Conservation (phyloP, 2,888 invertebrate species). For the Drosophila diplacantha region DNA sequence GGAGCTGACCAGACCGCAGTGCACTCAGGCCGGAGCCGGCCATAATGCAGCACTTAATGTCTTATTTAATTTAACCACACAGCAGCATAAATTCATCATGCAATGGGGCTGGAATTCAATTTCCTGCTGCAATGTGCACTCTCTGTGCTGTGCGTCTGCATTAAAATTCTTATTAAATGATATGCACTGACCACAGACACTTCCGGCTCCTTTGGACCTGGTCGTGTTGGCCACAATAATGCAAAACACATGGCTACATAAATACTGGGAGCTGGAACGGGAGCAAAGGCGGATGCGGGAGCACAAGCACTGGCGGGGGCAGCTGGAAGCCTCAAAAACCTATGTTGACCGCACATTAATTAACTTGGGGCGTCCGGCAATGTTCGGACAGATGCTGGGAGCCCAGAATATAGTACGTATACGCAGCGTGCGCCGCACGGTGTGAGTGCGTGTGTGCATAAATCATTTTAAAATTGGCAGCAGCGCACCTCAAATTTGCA, state of each 20-base stretch:
- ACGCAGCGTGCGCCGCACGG: slow-evolving; percentile 22
- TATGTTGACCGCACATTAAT: slow-evolving; percentile 59
- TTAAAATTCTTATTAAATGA: slow-evolving; percentile 51
- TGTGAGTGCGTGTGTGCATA: slow-evolving; percentile 27
- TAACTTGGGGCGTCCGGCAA: slow-evolving; percentile 39
- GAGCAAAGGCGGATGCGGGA: background rate
- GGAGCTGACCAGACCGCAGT: slow-evolving; percentile 22
- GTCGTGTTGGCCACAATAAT: slow-evolving; percentile 35
- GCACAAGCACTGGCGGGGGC: background rate
- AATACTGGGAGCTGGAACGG: slow-evolving; percentile 3
- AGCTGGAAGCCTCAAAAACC: slow-evolving; percentile 47
- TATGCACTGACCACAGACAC: slow-evolving; percentile 18
- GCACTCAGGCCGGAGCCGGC: slow-evolving; percentile 28
- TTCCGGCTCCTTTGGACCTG: slow-evolving; percentile 19
- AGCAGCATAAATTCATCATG: slow-evolving; percentile 39
- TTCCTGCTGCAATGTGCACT: slow-evolving; percentile 35
- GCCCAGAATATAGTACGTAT: slow-evolving; percentile 42
- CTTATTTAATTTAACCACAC: slow-evolving; percentile 44
- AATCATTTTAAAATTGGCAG: slow-evolving; percentile 50
- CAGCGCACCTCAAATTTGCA: slow-evolving; percentile 39
- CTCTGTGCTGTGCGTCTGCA: slow-evolving; percentile 26
- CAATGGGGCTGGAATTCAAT: slow-evolving; percentile 42
- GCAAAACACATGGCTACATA: slow-evolving; percentile 33
- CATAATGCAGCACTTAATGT: slow-evolving; percentile 40
- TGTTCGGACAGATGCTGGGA: background rate